Percentiles rank a stretch among this genome's conserved stretches.
Evolutionary conservation across 2,113 vertebrate species (phyloP).

Genomic region (Trogon surrucura): DNA sequence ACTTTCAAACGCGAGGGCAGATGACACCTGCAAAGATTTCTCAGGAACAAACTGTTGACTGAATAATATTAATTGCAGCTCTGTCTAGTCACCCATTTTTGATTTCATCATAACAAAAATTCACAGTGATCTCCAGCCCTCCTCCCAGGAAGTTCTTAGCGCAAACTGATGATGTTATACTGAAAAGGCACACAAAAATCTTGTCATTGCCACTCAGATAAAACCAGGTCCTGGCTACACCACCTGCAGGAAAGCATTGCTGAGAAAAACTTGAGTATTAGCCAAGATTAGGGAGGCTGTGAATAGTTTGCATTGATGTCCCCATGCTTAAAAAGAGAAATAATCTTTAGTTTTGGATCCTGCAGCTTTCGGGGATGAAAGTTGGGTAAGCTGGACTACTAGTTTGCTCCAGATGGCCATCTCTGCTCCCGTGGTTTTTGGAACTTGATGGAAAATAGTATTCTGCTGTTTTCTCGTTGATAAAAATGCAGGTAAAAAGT

Average conservation of each 20-base stretch:
- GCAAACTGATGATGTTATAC: neutral
- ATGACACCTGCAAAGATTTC: neutral
- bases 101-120: neutral
- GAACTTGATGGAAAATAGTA: neutral
- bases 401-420: neutral
- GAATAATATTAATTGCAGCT: neutral
- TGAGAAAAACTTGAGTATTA: neutral
- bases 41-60: neutral
- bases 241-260: neutral
- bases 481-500: neutral
- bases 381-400: neutral
- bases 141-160: neutral
- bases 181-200: neutral
- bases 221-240: neutral
- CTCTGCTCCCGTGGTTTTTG: neutral
- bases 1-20: neutral
- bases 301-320: neutral
- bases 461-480: neutral
- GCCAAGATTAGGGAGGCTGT: neutral
- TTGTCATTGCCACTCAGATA: neutral
- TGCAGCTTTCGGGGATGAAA: neutral
- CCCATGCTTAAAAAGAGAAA: neutral
- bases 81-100: neutral
- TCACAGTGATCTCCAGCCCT: neutral
- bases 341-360: constrained; percentile 3